Conservation (phyloP, 23 tunicate species). For the Clavelina lepadiformis region DNA sequence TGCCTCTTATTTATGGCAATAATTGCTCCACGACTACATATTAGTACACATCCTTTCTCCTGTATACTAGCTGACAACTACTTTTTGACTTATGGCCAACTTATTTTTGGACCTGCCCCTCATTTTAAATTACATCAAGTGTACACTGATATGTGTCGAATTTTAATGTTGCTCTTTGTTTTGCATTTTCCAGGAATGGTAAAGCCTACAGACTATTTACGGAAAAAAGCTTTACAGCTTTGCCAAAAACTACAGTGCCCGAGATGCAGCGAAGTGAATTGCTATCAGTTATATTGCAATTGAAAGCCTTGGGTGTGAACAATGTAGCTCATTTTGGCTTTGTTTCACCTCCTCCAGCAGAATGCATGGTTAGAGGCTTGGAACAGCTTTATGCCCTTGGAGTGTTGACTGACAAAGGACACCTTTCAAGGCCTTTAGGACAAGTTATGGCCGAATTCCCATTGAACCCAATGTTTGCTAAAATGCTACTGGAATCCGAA, state of each 20-base stretch:
- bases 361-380: slow-evolving; percentile 61
- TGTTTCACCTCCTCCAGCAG: slow-evolving; percentile 90
- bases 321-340: slow-evolving; percentile 77
- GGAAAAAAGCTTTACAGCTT: slow-evolving; percentile 31
- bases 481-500: slow-evolving; percentile 61
- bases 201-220: slow-evolving; percentile 68
- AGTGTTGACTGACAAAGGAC: slow-evolving; percentile 60
- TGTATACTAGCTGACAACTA: too few relatives aligned
- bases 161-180: neutral
- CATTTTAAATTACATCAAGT: too few relatives aligned
- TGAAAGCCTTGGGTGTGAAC: slow-evolving; percentile 83
- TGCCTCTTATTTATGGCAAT: too few relatives aligned
- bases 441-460: slow-evolving; percentile 85
- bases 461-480: slow-evolving; percentile 74
- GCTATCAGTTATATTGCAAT: slow-evolving; percentile 49
- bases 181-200: slow-evolving; percentile 39
- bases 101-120: too few relatives aligned
- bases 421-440: slow-evolving; percentile 45
- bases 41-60: too few relatives aligned
- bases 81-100: too few relatives aligned
- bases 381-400: slow-evolving; percentile 77
- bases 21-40: too few relatives aligned
- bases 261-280: slow-evolving; percentile 74
- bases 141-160: too few relatives aligned
- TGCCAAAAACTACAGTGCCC: slow-evolving; percentile 63